A percentile compares a stretch with the other conserved stretches of the same genome.
Evolutionary conservation across 1,140 invertebrate genomes (phyloP).

Genomic region (Atopsyche davidsoni): DNA sequence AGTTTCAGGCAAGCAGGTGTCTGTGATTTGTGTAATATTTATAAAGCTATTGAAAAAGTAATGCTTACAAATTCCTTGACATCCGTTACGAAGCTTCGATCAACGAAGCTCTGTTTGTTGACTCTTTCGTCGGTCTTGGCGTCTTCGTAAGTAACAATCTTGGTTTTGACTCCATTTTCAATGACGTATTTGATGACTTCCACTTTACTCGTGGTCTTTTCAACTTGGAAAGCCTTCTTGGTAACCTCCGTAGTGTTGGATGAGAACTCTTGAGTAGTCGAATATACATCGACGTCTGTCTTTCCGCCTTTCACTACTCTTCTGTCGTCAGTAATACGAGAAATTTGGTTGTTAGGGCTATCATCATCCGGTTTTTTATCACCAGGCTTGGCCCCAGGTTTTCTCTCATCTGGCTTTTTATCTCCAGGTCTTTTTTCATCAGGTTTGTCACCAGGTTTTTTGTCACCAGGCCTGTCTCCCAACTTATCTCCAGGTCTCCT

Average conservation of each 20-base stretch:
- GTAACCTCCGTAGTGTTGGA: conserved; percentile 40
- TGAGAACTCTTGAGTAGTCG: conserved; percentile 31
- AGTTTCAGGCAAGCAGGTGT: too few relatives aligned
- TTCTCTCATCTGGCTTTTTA: neutral
- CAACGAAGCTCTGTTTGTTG: conserved; percentile 46
- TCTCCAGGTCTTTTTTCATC: neutral
- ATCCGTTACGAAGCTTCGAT: conserved; percentile 45
- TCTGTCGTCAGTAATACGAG: conserved; percentile 15
- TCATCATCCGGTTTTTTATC: conserved; percentile 19
- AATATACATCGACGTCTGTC: conserved; percentile 35
- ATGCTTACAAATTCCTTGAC: conserved; percentile 48
- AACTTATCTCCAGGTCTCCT: neutral
- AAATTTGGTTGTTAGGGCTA: conserved; percentile 8
- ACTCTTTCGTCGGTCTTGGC: conserved; percentile 47
- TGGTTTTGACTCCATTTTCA: conserved; percentile 47
- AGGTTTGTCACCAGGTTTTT: conserved; percentile 4
- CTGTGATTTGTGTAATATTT: too few relatives aligned
- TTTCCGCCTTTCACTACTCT: conserved; percentile 43
- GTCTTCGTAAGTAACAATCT: conserved; percentile 47
- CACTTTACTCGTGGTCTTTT: conserved; percentile 45
- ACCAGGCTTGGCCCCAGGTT: conserved; percentile 1
- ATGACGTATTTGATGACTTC: conserved; percentile 47
- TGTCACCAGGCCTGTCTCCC: too few relatives aligned
- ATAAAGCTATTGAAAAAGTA: too few relatives aligned
- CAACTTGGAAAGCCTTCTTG: conserved; percentile 44